Base-by-base conservation (phyloP, 1,140 invertebrate genomes). In the Amyelois transitella region DNA sequence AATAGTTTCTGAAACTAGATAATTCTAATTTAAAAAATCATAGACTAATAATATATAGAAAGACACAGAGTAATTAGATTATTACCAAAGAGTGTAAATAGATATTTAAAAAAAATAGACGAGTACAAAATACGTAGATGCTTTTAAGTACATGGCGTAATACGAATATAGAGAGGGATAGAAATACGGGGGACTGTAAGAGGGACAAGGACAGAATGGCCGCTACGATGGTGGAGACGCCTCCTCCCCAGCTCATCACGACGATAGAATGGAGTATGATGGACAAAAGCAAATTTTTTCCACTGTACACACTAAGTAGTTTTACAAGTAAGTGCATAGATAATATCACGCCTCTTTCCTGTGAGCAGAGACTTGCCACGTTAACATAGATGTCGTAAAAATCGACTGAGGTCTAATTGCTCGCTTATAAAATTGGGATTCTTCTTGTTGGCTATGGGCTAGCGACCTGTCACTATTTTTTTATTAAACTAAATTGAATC, bases 211-310 rank as follows among this genome's bases (percentile, higher is more conserved):
- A 57, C 14, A 72, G 56, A 4, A 88, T 88, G 86, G 73, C 80
- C 2, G 81, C 85, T 0, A 78, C 77, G 0, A 86, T 85, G 66
- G 90, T 91, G 25, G 91, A 92, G 66, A 85, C 88, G 38, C 89
- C 91, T 22, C 90, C 90, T 3, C 89, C 91, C 7, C 88, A 91
- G 53, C 91, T 93, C 47, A 95, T 97, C 60, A 92, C 92, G 28
- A 96, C 94, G n/a, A 98, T 99, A 64, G 97, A 99, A 89, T 98
- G 97, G 96, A 92, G 98, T 58, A 99, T 99, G 97, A 96, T 99
- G 96, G 96, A 99, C 84, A 98, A 98, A 73, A 92, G 90, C 81
- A 98, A 93, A 91, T 98, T 94, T 90, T 97, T 93, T 75, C 97
- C 98, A 2, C 85, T 99, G 32, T 98, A 96, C 48, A 95, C 98